These are phyloP conservation scores for Drosophila infuscata DNA, from an alignment of 2,888 invertebrate species.

Conservation along the genomic window DNA sequence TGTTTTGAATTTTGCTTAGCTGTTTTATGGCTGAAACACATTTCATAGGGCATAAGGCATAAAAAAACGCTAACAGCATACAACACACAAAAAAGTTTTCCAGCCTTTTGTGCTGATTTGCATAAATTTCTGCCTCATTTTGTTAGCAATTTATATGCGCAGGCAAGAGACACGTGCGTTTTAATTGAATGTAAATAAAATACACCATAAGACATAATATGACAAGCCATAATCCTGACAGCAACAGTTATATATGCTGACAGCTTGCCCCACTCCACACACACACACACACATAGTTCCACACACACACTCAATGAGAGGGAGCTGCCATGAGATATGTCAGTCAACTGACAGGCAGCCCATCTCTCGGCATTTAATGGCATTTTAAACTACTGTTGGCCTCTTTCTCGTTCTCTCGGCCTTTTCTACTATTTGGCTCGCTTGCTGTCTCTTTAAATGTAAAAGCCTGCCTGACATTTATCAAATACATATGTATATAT, in stretches of 20 bases:
- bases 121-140: conserved; percentile 73
- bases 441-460: conserved; percentile 10
- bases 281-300: not conserved
- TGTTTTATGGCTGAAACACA: conserved; percentile 40
- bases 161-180: conserved; percentile 68
- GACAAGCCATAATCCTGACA: conserved; percentile 78
- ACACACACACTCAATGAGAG: conserved; percentile 5
- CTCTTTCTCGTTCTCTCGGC: not conserved
- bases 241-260: conserved; percentile 77
- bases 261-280: conserved; percentile 42
- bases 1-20: conserved; percentile 41
- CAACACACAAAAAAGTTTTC: conserved; percentile 10
- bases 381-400: conserved; percentile 74
- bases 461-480: conserved; percentile 23
- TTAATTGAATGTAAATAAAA: conserved; percentile 81
- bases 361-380: conserved; percentile 66
- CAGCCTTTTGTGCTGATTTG: conserved; percentile 48
- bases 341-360: conserved; percentile 62
- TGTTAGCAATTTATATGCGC: conserved; percentile 73
- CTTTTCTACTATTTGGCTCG: conserved; percentile 4
- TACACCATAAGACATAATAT: conserved; percentile 75
- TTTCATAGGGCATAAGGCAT: conserved; percentile 4
- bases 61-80: conserved; percentile 3
- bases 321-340: conserved; percentile 52
- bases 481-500: conserved; percentile 11